Base-by-base conservation (phyloP, 2,113 vertebrate genomes). In the Empidonax traillii region DNA sequence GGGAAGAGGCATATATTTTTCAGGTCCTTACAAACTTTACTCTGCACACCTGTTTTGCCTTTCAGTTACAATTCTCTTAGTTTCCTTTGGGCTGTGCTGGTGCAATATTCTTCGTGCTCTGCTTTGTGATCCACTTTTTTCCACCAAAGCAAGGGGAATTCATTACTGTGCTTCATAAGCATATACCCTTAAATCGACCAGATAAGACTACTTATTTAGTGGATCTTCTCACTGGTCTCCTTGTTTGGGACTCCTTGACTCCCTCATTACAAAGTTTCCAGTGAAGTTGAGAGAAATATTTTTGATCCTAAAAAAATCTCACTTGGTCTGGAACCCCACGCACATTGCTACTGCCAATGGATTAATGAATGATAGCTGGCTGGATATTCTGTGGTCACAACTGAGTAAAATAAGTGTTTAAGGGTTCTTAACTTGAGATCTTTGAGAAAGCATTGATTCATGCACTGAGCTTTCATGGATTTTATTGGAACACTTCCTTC, bases 1-100 rank as follows among this genome's bases (percentile, higher is more conserved):
- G 82, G 66, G 84, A 91, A 28, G 37, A 91, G 55, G 61, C 69
- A 41, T 85, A 52, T 80, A 51, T 92, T 89, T 97, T 90, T 71
- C 87, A 94, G n/a, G 8, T 41, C 53, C 62, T 93, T 79, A 37
- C 8, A 61, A 44, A 35, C 62, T 81, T 76, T 84, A 41, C 41
- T 55, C 24, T 76, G 14, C n/a, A 22, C 8, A 81, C 18, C 31
- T 69, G 55, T 53, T 94, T 82, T 62, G 12, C 44, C 53, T 91
- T 84, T 77, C 61, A 43, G 23, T 83, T 95, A 62, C 25, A 90
- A 4, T 76, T 69, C 79, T 61, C 78, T 41, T 35, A 77, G 62
- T 30, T 94, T 85, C 58, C 76, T 89, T 90, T 85, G 58, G 37
- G 71, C 35, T 84, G 46, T 84, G 76, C 51, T 93, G 43, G 39